These are phyloP conservation scores for Laticauda colubrina DNA, from an alignment of 2,113 vertebrate species.

Conservation along the genomic window DNA sequence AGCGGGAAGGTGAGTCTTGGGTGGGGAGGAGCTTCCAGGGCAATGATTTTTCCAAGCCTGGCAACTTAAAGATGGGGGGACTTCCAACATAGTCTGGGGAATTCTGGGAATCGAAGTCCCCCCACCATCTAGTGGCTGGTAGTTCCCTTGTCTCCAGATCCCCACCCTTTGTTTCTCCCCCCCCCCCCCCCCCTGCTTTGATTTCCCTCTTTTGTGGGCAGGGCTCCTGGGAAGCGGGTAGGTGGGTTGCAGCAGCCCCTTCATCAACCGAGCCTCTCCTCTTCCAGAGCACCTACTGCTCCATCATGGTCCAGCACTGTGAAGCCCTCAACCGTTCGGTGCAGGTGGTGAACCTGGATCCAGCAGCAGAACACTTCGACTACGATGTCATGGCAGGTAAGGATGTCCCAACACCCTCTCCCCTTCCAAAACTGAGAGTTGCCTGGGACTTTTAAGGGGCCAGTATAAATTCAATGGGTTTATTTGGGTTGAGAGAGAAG, in stretches of 20 bases:
- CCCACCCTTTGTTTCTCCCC: not conserved
- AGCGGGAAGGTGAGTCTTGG: conserved; percentile 86
- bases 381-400: conserved; percentile 93
- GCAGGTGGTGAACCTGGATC: conserved; percentile 94
- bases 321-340: conserved; percentile 83
- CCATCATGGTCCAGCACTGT: conserved; percentile 89
- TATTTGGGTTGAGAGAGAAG: not conserved
- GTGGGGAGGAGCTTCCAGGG: not conserved
- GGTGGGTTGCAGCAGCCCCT: not conserved
- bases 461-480: not conserved
- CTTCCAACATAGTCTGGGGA: not conserved
- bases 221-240: not conserved
- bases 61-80: not conserved
- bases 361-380: conserved; percentile 88
- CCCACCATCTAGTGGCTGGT: not conserved
- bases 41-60: not conserved
- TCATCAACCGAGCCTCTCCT: not conserved
- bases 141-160: not conserved
- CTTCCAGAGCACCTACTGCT: conserved; percentile 92
- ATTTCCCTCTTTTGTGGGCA: not conserved
- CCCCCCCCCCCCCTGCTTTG: not conserved
- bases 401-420: too few relatives aligned
- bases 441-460: not conserved
- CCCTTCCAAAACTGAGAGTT: not conserved
- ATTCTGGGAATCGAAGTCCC: not conserved